A percentile compares a stretch with the other conserved stretches of the same genome.
These are phyloP conservation scores for Pterocles gutturalis DNA, from an alignment of 2,113 vertebrate species.

Conservation along the genomic window DNA sequence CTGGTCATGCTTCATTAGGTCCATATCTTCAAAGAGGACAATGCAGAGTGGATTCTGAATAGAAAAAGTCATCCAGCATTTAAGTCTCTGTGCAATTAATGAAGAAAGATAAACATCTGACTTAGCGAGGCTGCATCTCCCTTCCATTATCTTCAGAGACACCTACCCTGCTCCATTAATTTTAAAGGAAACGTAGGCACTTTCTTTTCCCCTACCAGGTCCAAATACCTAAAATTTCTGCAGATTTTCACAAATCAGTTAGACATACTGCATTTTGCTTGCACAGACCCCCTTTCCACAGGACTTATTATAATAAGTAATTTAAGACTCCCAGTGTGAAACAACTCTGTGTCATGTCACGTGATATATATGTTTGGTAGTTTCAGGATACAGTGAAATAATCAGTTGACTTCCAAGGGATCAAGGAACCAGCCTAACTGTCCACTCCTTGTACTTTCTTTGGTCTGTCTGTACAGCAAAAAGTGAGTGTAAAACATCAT, in stretches of 20 bases:
- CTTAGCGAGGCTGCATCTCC: not conserved
- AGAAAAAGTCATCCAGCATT: not conserved
- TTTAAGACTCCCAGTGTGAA: not conserved
- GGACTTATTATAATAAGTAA: not conserved
- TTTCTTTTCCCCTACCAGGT: not conserved
- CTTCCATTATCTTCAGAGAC: not conserved
- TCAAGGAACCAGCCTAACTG: not conserved
- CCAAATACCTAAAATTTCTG: not conserved
- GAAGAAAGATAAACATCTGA: slow-evolving; percentile 1
- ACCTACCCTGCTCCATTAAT: not conserved
- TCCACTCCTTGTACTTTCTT: not conserved
- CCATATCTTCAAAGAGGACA: slow-evolving; percentile 17
- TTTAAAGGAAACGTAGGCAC: not conserved
- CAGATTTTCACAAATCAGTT: not conserved
- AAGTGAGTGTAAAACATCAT: not conserved
- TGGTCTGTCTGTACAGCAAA: not conserved
- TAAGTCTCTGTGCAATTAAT: not conserved
- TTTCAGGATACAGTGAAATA: not conserved
- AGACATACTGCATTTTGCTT: not conserved
- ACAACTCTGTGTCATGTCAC: not conserved
- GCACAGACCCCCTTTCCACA: not conserved
- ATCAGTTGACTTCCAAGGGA: not conserved
- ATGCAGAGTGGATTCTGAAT: not conserved
- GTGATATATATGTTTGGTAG: not conserved
- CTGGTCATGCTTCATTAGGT: slow-evolving; percentile 33